Conservation (phyloP, 2,113 vertebrate species). For the Zosterops lateralis region DNA sequence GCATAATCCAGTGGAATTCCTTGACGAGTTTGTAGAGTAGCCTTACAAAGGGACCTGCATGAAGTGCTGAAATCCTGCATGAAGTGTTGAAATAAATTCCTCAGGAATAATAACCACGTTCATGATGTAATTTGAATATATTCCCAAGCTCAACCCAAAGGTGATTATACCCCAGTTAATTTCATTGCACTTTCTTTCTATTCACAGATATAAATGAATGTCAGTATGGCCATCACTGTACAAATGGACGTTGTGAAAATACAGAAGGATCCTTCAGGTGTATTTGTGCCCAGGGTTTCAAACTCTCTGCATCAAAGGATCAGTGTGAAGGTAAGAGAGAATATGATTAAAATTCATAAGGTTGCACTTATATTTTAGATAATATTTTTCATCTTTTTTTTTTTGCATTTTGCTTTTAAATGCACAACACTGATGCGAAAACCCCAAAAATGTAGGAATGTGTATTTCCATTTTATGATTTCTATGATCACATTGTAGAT, state of each 20-base stretch:
- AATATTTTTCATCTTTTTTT: background rate
- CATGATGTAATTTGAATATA: background rate
- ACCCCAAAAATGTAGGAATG: background rate
- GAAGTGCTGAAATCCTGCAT: background rate
- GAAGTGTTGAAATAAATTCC: background rate
- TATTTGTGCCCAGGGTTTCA: constrained; percentile 84
- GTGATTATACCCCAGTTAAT: background rate
- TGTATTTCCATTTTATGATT: background rate
- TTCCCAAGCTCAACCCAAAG: background rate
- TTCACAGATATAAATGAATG: constrained; percentile 91
- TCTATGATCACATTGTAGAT: background rate
- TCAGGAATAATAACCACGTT: background rate
- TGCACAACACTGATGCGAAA: background rate
- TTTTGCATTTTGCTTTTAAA: background rate
- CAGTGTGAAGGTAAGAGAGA: constrained; percentile 87
- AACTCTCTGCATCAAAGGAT: constrained; percentile 76
- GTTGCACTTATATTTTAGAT: background rate
- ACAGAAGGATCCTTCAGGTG: constrained; percentile 89
- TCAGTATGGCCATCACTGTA: constrained; percentile 83
- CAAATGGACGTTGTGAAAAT: constrained; percentile 87
- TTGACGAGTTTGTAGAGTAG: background rate
- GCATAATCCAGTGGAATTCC: background rate
- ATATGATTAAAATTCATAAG: background rate
- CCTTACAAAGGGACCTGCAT: background rate
- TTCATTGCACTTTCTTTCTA: background rate